These are phyloP conservation scores for Schizopygopsis malacanthus DNA, from an alignment of 2,797 vertebrate species.

Conservation along the genomic window DNA sequence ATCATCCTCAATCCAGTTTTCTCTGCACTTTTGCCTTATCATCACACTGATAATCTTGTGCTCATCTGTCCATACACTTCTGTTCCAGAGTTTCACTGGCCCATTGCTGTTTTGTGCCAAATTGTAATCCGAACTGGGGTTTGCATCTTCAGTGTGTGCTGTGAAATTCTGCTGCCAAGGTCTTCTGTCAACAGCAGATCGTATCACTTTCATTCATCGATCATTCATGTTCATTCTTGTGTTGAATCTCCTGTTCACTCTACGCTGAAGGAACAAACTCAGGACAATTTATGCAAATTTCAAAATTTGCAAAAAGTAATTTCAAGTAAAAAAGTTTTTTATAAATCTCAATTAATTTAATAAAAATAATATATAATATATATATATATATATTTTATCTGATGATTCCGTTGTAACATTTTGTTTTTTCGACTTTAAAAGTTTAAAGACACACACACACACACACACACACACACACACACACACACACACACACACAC, in stretches of 20 bases:
- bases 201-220: conserved; percentile 14
- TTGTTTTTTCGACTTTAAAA: not conserved
- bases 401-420: too few species aligned
- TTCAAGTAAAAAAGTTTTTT: too few species aligned
- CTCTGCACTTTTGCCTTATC: conserved; percentile 13
- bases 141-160: conserved; percentile 24
- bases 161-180: conserved; percentile 38
- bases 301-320: too few species aligned
- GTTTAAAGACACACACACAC: not conserved
- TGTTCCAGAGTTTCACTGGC: conserved; percentile 23
- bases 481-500: too few species aligned
- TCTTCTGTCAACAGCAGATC: conserved; percentile 22
- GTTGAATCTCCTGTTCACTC: too few species aligned
- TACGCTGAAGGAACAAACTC: not conserved
- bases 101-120: conserved; percentile 8
- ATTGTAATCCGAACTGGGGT: conserved; percentile 10
- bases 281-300: too few species aligned
- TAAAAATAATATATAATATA: too few species aligned
- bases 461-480: not conserved
- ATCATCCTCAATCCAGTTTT: conserved; percentile 27
- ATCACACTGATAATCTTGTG: conserved; percentile 39
- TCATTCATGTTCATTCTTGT: too few species aligned
- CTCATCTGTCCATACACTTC: conserved; percentile 38
- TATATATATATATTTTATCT: too few species aligned
- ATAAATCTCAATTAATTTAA: too few species aligned